Evolutionary conservation across 2,113 vertebrate genomes (phyloP).

Genomic region (Nothoprocta pentlandii): DNA sequence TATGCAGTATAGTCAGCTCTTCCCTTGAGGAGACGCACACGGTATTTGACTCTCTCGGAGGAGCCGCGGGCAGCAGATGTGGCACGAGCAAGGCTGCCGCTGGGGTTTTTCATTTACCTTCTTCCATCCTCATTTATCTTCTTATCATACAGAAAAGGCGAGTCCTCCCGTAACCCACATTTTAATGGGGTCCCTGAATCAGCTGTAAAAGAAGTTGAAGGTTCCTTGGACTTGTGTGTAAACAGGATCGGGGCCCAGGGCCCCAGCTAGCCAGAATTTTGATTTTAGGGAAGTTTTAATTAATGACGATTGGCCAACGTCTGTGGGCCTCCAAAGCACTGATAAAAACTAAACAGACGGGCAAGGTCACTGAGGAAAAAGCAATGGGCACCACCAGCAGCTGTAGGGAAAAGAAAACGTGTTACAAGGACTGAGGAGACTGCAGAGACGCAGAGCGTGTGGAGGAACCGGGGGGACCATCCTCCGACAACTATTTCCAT

Average conservation of each 20-base stretch:
- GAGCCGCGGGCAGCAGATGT: neutral
- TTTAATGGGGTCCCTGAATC: neutral
- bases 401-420: neutral
- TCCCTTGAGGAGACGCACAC: rapidly evolving
- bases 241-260: neutral
- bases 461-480: neutral
- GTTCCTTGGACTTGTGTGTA: neutral
- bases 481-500: neutral
- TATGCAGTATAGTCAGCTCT: neutral
- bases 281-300: neutral
- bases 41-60: neutral
- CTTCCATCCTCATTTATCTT: neutral
- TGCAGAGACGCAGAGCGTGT: rapidly evolving
- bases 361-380: neutral
- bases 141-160: neutral
- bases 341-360: neutral
- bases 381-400: neutral
- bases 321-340: neutral
- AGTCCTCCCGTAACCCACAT: neutral
- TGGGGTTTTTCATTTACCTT: neutral
- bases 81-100: neutral
- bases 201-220: neutral
- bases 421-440: neutral
- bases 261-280: neutral
- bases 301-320: neutral